Percentiles rank a stretch among this genome's conserved stretches.
Evolutionary conservation across 2,888 invertebrate species (phyloP).

Genomic region (Tuta absoluta): DNA sequence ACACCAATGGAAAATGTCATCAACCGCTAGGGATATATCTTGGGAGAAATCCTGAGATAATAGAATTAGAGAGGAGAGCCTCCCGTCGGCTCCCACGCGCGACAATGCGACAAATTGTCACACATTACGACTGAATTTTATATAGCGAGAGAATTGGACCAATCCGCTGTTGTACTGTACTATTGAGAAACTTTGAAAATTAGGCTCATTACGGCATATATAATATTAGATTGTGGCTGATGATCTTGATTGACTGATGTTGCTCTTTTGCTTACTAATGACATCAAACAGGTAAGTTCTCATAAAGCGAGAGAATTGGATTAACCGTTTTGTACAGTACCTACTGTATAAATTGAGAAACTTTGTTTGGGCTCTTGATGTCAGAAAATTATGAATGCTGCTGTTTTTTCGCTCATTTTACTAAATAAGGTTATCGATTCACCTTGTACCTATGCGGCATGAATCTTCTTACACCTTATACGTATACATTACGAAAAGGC

Average conservation of each 20-base stretch:
- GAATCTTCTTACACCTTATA: too few relatives aligned
- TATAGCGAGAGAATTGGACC: constrained; percentile 22
- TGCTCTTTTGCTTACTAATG: background rate
- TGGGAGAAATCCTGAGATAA: constrained; percentile 28
- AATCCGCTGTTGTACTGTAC: constrained; percentile 3
- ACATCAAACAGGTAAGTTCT: too few relatives aligned
- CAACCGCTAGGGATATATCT: constrained; percentile 41
- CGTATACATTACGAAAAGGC: too few relatives aligned
- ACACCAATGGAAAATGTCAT: constrained; percentile 20
- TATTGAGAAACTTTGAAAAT: constrained; percentile 12
- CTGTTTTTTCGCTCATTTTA: too few relatives aligned
- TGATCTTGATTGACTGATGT: background rate
- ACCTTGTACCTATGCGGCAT: too few relatives aligned
- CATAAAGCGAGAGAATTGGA: too few relatives aligned
- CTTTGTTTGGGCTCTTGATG: too few relatives aligned
- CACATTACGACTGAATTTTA: constrained; percentile 23
- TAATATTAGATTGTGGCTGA: background rate
- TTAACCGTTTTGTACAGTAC: too few relatives aligned
- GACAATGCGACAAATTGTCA: constrained; percentile 30
- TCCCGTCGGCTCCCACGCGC: constrained; percentile 26
- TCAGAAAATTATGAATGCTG: too few relatives aligned
- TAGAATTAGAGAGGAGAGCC: constrained; percentile 30
- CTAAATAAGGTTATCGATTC: too few relatives aligned
- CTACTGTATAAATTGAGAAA: too few relatives aligned
- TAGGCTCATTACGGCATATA: background rate